Evolutionary conservation across 2,888 invertebrate species (phyloP).

Genomic region (Pristionchus fissidentatus): DNA sequence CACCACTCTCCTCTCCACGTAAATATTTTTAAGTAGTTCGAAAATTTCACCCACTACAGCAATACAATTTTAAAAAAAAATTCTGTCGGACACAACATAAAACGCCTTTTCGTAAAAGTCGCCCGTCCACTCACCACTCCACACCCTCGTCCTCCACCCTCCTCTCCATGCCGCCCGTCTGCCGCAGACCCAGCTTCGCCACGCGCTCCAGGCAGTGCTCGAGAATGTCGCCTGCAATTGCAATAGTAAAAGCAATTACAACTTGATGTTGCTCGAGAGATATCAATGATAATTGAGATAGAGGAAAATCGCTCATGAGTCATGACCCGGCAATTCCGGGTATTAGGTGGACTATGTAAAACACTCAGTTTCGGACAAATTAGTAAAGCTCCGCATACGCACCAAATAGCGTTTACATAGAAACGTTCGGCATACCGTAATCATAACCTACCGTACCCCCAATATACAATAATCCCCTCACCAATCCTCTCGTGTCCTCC

Average conservation of each 20-base stretch:
- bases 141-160: slow-evolving; percentile 56
- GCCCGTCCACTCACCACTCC: slow-evolving; percentile 56
- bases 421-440: background rate
- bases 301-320: too few relatives aligned
- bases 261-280: too few relatives aligned
- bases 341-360: too few relatives aligned
- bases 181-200: slow-evolving; percentile 59
- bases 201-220: slow-evolving; percentile 63
- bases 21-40: too few relatives aligned
- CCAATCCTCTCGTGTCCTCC: slow-evolving; percentile 43
- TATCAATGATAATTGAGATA: too few relatives aligned
- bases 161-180: slow-evolving; percentile 49
- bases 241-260: too few relatives aligned
- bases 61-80: too few relatives aligned
- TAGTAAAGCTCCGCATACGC: background rate
- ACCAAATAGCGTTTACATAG: background rate
- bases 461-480: background rate
- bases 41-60: too few relatives aligned
- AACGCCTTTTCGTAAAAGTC: background rate
- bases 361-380: too few relatives aligned
- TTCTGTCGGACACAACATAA: background rate
- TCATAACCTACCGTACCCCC: background rate
- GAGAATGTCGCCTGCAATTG: slow-evolving; percentile 58
- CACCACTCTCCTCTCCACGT: too few relatives aligned
- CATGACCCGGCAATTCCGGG: too few relatives aligned